Evolutionary conservation across 2,888 invertebrate species (phyloP).

Genomic region (Apodemia hepburni): DNA sequence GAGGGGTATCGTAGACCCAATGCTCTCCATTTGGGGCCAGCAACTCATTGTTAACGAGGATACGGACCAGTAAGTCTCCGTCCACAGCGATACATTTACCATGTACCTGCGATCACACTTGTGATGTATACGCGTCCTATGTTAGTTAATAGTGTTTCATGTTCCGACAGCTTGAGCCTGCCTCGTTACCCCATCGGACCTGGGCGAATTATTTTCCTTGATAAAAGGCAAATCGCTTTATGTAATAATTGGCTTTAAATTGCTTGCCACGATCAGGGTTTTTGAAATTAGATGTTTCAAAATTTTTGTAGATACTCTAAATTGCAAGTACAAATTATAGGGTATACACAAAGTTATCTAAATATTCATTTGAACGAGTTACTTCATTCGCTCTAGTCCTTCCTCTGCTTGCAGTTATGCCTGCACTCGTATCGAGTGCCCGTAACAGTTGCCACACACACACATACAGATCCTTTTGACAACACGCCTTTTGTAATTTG

Average conservation of each 20-base stretch:
- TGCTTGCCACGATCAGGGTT: background rate
- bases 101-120: constrained; percentile 43
- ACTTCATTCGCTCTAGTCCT: constrained; percentile 27
- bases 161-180: constrained; percentile 51
- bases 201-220: constrained; percentile 39
- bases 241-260: background rate
- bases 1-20: constrained; percentile 98
- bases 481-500: constrained; percentile 34
- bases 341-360: background rate
- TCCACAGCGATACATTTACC: constrained; percentile 51
- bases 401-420: constrained; percentile 19
- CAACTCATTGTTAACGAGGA: constrained; percentile 98
- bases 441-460: constrained; percentile 34
- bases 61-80: constrained; percentile 94
- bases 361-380: background rate
- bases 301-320: constrained; percentile 8
- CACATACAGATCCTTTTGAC: constrained; percentile 40
- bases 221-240: constrained; percentile 6
- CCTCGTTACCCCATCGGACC: constrained; percentile 45
- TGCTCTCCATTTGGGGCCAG: constrained; percentile 99
- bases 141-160: constrained; percentile 60
- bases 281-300: background rate
- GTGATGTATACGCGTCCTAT: constrained; percentile 60
- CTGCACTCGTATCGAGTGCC: constrained; percentile 28
- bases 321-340: background rate